Evolutionary conservation across 2,113 vertebrate species (phyloP).

Genomic region (Geothlypis trichas): DNA sequence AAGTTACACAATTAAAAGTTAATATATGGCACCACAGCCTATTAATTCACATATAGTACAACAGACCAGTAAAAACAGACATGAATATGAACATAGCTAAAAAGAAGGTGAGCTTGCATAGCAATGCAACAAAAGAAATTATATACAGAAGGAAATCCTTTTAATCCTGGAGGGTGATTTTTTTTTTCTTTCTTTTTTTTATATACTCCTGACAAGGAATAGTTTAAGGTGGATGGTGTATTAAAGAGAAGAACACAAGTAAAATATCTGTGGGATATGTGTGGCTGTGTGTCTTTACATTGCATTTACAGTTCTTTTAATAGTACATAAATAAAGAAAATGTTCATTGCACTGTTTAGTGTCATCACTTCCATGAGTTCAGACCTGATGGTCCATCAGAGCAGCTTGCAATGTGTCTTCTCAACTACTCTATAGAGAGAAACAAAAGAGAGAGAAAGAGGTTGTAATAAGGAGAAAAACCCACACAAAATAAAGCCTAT

Average conservation of each 20-base stretch:
- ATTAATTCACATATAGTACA: conserved; percentile 99
- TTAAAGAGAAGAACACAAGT: conserved; percentile 87
- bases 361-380: conserved; percentile 82
- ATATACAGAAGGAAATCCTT: conserved; percentile 93
- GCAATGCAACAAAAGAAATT: conserved; percentile 98
- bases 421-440: conserved; percentile 87
- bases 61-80: conserved; percentile 91
- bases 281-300: conserved; percentile 98
- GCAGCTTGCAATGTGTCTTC: conserved; percentile 77
- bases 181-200: conserved; percentile 73
- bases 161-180: conserved; percentile 76
- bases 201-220: conserved; percentile 84
- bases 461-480: background rate
- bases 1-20: conserved; percentile 92
- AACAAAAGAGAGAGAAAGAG: conserved; percentile 39
- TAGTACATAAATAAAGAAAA: conserved; percentile 88
- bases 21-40: conserved; percentile 98
- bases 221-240: conserved; percentile 92
- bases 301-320: conserved; percentile 96
- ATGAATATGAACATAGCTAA: conserved; percentile 87
- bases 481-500: background rate
- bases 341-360: conserved; percentile 86
- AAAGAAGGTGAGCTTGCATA: conserved; percentile 96
- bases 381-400: conserved; percentile 79
- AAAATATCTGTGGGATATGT: conserved; percentile 90